Evolutionary conservation across 2,797 vertebrate genomes (phyloP), one percentile per base, ranked within the genome.

Genomic region (Oophaga sylvatica): DNA sequence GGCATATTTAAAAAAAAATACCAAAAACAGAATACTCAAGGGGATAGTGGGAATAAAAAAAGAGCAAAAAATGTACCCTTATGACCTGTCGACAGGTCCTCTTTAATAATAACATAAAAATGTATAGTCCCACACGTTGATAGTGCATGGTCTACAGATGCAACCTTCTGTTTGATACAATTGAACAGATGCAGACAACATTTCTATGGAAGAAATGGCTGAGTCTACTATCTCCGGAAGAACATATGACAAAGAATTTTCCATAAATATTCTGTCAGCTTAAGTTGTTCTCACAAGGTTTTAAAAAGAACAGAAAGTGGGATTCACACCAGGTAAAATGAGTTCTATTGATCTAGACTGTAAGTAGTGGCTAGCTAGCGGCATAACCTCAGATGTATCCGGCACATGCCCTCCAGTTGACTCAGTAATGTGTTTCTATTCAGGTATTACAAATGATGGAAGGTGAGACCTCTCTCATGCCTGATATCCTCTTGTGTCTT

Each of bases 361-460:
- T 71, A 73, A 75, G 68, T 17, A 59, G 29, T 19, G 29, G 82
- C 67, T 45, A 45, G 82, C 67, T 45, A 45, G 70, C 29, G 6
- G 57, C 17, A 73, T 22, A 59, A 75, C 31, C 53, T 71, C 31
- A 9, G 67, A 71, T 22, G 15, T 83, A 41, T 73, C 19, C 26
- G 67, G 26, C 48, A 7, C 73, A 53, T 73, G 67, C 68, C 68
- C 65, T 41, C 56, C 63, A 70, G 65, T 81, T 63, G 71, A 70
- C 62, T 81, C 80, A 29, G 60, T 68, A 82, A 83, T 75, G 29
- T 84, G 31, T 59, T 75, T 75, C 60, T 60, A 3, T 83, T 19
- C n/a, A 71, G 56, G 48, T 19, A n/a, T 80, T 76, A 19, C 80
- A 85, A 67, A 57, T 20, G 75, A 70, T 71, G 56, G 85, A 41